phyloP scores from a whole-genome alignment of 2,113 vertebrate genomes.

The Callorhinus ursinus region DNA sequence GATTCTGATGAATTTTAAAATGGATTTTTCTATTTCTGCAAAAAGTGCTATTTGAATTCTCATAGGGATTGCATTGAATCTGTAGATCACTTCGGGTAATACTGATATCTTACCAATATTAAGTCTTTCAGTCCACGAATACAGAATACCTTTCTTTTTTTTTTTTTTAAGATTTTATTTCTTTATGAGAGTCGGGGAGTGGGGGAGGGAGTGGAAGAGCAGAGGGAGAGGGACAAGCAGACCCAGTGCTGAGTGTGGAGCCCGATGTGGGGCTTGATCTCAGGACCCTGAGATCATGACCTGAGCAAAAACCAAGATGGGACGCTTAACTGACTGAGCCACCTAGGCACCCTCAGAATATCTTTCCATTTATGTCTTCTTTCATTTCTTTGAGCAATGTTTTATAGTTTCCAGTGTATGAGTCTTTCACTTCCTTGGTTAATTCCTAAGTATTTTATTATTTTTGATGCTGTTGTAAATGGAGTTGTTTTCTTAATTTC shows the following conservation, averaged over 20 bases:
- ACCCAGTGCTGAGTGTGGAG: not conserved
- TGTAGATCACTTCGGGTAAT: not conserved
- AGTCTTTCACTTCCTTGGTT: not conserved
- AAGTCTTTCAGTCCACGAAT: not conserved
- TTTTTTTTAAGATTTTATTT: not conserved
- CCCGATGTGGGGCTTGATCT: not conserved
- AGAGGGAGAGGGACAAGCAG: not conserved
- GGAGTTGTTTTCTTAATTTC: not conserved
- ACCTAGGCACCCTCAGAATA: not conserved
- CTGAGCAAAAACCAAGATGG: not conserved
- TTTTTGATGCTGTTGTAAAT: not conserved
- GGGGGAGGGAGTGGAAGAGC: no score
- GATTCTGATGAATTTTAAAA: not conserved
- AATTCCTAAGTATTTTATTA: not conserved
- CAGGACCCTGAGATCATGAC: not conserved
- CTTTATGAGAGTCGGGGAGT: not conserved
- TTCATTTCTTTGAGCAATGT: not conserved
- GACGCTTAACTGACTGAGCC: not conserved
- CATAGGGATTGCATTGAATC: not conserved
- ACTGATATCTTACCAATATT: not conserved
- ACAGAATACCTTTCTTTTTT: not conserved
- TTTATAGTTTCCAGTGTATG: not conserved
- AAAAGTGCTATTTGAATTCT: not conserved
- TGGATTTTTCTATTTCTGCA: not conserved
- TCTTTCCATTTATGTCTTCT: not conserved